These are phyloP conservation scores for Macrotus californicus DNA, from an alignment of 2,113 vertebrate species.

Conservation along the genomic window DNA sequence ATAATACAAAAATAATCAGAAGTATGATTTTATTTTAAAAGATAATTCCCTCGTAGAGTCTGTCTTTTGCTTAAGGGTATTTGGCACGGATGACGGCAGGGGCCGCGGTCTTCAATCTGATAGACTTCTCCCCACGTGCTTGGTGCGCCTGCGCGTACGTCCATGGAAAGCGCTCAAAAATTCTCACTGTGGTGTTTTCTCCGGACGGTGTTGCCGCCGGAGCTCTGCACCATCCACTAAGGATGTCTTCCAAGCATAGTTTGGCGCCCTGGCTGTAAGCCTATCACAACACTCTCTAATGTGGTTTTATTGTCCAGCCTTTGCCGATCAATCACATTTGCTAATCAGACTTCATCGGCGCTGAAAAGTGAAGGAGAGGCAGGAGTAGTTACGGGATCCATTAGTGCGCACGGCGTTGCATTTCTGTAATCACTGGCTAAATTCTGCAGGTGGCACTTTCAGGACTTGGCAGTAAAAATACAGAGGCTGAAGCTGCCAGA, in stretches of 20 bases:
- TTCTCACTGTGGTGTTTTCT: rapidly evolving
- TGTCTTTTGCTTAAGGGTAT: background rate
- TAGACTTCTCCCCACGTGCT: too few species aligned
- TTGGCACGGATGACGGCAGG: background rate
- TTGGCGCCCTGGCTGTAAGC: background rate
- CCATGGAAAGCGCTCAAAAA: rapidly evolving
- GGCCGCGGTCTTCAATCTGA: background rate
- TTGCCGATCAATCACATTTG: background rate
- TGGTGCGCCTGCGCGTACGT: rapidly evolving
- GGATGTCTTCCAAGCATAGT: rapidly evolving
- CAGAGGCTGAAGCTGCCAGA: background rate
- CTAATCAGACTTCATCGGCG: background rate
- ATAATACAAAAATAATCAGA: background rate
- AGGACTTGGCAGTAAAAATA: background rate
- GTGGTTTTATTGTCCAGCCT: background rate
- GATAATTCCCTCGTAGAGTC: background rate
- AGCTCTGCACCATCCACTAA: background rate
- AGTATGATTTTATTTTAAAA: background rate
- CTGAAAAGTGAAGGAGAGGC: background rate
- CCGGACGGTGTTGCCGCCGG: background rate
- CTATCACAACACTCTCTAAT: background rate
- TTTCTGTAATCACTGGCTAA: background rate
- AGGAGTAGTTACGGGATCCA: background rate
- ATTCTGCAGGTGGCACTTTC: background rate
- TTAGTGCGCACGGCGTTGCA: rapidly evolving